Conservation (phyloP, 2,888 invertebrate genomes). For the Aromia moschata region DNA sequence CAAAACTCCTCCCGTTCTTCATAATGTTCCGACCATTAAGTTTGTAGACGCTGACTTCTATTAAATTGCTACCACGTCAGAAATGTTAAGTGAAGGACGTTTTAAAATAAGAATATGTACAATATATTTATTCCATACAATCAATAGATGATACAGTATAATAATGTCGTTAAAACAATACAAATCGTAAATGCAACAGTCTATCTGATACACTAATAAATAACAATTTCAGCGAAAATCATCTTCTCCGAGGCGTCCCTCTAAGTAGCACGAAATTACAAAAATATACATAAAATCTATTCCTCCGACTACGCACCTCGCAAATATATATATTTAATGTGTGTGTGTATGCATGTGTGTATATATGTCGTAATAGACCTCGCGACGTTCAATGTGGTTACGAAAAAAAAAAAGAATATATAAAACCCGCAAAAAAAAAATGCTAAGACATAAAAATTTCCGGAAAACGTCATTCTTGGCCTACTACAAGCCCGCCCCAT, state of each 20-base stretch:
- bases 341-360: too few relatives aligned
- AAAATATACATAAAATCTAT: constrained; percentile 22
- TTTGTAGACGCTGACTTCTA: too few relatives aligned
- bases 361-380: background rate
- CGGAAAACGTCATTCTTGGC: constrained; percentile 3
- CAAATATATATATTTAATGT: background rate
- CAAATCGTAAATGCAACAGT: constrained; percentile 41
- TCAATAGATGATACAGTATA: constrained; percentile 45
- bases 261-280: constrained; percentile 32
- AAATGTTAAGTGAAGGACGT: constrained; percentile 77
- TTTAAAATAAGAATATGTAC: constrained; percentile 47
- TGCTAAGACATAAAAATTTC: constrained; percentile 1
- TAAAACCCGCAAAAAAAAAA: constrained; percentile 4
- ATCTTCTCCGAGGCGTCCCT: constrained; percentile 19
- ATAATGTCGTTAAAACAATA: constrained; percentile 35
- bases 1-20: too few relatives aligned
- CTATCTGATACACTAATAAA: constrained; percentile 31
- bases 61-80: too few relatives aligned
- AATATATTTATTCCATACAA: constrained; percentile 43
- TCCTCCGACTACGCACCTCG: constrained; percentile 5
- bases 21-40: too few relatives aligned
- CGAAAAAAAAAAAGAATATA: background rate
- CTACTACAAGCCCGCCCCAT: constrained; percentile 7
- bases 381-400: background rate
- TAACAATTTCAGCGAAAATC: constrained; percentile 23